Base-by-base conservation (phyloP, 2,797 vertebrate species). In the Buphagus erythrorhynchus region DNA sequence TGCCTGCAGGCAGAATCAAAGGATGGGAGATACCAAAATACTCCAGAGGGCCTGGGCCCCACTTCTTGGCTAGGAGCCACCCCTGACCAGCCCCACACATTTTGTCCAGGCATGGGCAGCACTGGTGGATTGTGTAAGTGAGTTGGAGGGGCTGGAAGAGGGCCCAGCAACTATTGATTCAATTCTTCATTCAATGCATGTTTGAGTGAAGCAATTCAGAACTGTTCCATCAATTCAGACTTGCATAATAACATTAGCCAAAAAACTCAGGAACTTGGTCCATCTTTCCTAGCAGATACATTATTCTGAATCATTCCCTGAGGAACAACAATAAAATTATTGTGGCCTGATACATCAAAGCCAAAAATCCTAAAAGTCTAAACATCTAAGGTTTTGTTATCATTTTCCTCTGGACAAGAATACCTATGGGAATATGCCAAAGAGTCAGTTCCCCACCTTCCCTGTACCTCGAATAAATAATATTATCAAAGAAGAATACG, bases 171-270 rank as follows among this genome's bases (percentile, higher is more conserved):
- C 40, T 89, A 92, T 74, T 81, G 91, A 95, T 95, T 84, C 49
- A 48, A 18, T 90, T 88, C 66, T 67, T 94, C 88, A 67, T 80
- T 80, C 24, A 68, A 4, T 57, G 54, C 38, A 28, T 48, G 17
- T 92, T 86, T 35, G 52, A 92, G 69, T 59, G 73, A 90, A 94
- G 63, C 59, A 79, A 92, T 96, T 94, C 81, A 68, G 74, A 93
- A 68, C 52, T 22, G 20, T 73, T 81, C 45, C 78, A 77, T 95
- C 75, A 71, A 13, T 87, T 82, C 59, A 65, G 71, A 73, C 45
- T 48, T 28, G 31, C 0, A 1, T 83, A 80, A 93, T 43, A 77
- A 62, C 31, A 78, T 91, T 31, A 95, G 38, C 61, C 26, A 58
- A 67, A 80, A 59, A 91, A 19, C 16, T 40, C 54, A 51, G 83